These are phyloP conservation scores for Nebria salina DNA, from an alignment of 2,888 invertebrate species.

Conservation along the genomic window DNA sequence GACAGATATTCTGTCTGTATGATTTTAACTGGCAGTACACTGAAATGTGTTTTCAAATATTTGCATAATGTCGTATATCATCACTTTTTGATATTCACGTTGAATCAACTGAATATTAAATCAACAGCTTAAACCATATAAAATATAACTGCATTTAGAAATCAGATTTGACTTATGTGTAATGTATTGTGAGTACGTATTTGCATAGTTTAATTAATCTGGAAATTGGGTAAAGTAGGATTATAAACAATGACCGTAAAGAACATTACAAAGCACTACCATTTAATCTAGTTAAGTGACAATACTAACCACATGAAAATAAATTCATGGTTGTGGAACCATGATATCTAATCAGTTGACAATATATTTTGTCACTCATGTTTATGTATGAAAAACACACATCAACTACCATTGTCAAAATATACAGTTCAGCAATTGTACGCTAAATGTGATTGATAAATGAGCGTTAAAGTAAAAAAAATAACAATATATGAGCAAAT, in stretches of 20 bases:
- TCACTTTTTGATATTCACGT: not conserved
- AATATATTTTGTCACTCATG: not conserved
- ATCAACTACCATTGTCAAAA: not conserved
- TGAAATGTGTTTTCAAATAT: not conserved
- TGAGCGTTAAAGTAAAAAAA: too few species aligned
- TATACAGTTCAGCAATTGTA: not conserved
- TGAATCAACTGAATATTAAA: too few species aligned
- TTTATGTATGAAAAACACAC: not conserved
- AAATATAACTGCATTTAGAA: too few species aligned
- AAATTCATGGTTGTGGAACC: not conserved
- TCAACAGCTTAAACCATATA: too few species aligned
- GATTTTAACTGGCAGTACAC: not conserved
- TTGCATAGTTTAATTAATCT: not conserved
- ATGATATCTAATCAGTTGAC: not conserved
- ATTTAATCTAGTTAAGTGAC: slow-evolving; percentile 8
- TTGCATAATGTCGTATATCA: not conserved
- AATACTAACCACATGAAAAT: not conserved
- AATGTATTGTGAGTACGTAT: too few species aligned
- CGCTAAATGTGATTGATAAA: too few species aligned
- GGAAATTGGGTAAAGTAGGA: slow-evolving; percentile 6
- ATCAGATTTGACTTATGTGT: too few species aligned
- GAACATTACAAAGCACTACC: slow-evolving; percentile 40
- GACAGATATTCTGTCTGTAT: not conserved
- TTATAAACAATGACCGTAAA: slow-evolving; percentile 37
- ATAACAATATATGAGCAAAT: not conserved